Conservation (phyloP, 2,797 vertebrate genomes). For the Leucoraja ocellata region DNA sequence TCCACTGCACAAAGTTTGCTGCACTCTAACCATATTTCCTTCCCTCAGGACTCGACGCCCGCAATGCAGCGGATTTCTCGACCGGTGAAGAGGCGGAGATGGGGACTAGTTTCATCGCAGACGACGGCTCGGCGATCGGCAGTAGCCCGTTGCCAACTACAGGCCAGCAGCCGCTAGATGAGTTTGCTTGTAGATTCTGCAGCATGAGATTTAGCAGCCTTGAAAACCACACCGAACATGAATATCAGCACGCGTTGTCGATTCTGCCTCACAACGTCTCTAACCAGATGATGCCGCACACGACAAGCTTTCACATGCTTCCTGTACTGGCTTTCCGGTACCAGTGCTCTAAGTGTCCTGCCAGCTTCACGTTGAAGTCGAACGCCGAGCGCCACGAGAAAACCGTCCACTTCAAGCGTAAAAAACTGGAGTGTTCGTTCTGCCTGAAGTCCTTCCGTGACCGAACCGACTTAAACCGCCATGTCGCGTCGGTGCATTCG, state of each 20-base stretch:
- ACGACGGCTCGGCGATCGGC: slow-evolving; percentile 50
- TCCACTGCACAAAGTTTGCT: neutral
- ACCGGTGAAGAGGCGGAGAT: slow-evolving; percentile 49
- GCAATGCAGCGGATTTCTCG: slow-evolving; percentile 49
- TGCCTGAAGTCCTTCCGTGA: slow-evolving; percentile 65
- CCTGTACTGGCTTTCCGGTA: slow-evolving; percentile 54
- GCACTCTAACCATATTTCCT: slow-evolving; percentile 17
- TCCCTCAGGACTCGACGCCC: slow-evolving; percentile 53
- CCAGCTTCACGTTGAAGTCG: slow-evolving; percentile 75
- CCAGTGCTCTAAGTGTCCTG: slow-evolving; percentile 67
- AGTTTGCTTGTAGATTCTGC: slow-evolving; percentile 68
- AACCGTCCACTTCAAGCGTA: slow-evolving; percentile 69
- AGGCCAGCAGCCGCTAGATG: slow-evolving; percentile 52
- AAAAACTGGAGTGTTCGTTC: slow-evolving; percentile 68
- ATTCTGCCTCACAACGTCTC: slow-evolving; percentile 57
- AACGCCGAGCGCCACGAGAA: slow-evolving; percentile 71
- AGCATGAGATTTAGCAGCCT: slow-evolving; percentile 64
- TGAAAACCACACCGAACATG: slow-evolving; percentile 66
- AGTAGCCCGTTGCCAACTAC: slow-evolving; percentile 49
- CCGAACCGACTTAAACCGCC: slow-evolving; percentile 66
- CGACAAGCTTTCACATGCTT: neutral
- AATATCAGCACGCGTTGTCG: slow-evolving; percentile 59
- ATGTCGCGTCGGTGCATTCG: slow-evolving; percentile 62
- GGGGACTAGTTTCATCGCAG: slow-evolving; percentile 48
- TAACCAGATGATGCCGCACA: slow-evolving; percentile 41